Conservation (phyloP, 2,888 invertebrate species). For the Pachydiplax longipennis region DNA sequence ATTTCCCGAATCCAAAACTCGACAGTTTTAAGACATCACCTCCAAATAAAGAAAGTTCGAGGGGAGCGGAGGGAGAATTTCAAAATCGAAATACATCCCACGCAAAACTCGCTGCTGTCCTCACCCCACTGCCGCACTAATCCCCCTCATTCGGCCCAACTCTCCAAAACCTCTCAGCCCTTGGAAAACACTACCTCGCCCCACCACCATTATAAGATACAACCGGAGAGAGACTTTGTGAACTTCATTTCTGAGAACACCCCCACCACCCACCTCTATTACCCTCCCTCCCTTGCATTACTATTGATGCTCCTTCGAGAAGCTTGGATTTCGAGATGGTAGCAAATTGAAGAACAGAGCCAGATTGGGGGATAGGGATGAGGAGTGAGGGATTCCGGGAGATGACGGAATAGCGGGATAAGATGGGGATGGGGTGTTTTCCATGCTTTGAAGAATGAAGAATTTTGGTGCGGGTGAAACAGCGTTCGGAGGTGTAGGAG, state of each 20-base stretch:
- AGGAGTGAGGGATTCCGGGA: not conserved
- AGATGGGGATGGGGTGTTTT: not conserved
- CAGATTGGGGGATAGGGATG: constrained; percentile 3
- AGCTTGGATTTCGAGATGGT: constrained; percentile 37
- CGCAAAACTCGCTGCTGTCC: not conserved
- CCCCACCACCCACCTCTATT: not conserved
- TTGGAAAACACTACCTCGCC: constrained; percentile 11
- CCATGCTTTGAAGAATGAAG: not conserved
- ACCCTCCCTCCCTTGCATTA: constrained; percentile 9
- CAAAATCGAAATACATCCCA: constrained; percentile 11
- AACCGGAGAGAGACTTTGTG: constrained; percentile 14
- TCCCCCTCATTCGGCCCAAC: not conserved
- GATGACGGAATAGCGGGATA: constrained; percentile 5
- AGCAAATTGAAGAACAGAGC: constrained; percentile 41
- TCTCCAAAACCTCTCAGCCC: not conserved
- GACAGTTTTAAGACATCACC: not conserved
- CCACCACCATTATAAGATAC: constrained; percentile 27
- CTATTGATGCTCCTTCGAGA: constrained; percentile 41
- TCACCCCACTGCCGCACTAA: not conserved
- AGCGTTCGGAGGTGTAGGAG: not conserved
- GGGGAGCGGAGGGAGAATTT: constrained; percentile 1
- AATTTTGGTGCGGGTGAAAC: not conserved
- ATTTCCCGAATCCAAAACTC: too few relatives aligned
- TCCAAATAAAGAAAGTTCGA: not conserved
- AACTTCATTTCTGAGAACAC: constrained; percentile 35